Evolutionary conservation across 2,888 invertebrate genomes (phyloP).

Genomic region (Lamellibrachia satsuma): DNA sequence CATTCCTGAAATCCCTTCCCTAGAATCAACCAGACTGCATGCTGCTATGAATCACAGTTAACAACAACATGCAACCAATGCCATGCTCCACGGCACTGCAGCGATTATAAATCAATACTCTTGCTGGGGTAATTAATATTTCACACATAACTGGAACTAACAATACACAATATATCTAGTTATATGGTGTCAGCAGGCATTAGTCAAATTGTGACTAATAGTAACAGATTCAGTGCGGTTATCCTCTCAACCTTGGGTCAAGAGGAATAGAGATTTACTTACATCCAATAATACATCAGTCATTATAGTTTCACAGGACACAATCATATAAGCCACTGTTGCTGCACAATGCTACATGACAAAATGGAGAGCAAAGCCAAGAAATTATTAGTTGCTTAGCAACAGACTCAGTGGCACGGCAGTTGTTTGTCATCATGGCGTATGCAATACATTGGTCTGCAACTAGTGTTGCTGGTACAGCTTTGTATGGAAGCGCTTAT

Average conservation of each 20-base stretch:
- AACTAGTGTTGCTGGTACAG: neutral
- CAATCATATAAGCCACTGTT: neutral
- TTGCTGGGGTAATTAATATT: neutral
- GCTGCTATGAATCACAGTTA: neutral
- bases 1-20: neutral
- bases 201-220: neutral
- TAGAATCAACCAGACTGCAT: neutral
- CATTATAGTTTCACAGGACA: neutral
- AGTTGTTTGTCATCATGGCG: neutral
- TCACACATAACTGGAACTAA: too few relatives aligned
- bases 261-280: neutral
- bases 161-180: neutral
- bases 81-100: neutral
- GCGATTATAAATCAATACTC: neutral
- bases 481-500: neutral
- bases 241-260: neutral
- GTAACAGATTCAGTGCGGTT: neutral
- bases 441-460: neutral
- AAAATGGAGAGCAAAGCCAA: neutral
- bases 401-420: neutral
- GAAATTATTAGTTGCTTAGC: neutral
- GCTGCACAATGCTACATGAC: neutral
- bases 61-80: neutral
- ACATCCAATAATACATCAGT: neutral
- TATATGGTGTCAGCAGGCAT: neutral